Percentiles rank a stretch among this genome's conserved stretches.
phyloP scores from a whole-genome alignment of 2,797 vertebrate species.

The Esox masquinongy region DNA sequence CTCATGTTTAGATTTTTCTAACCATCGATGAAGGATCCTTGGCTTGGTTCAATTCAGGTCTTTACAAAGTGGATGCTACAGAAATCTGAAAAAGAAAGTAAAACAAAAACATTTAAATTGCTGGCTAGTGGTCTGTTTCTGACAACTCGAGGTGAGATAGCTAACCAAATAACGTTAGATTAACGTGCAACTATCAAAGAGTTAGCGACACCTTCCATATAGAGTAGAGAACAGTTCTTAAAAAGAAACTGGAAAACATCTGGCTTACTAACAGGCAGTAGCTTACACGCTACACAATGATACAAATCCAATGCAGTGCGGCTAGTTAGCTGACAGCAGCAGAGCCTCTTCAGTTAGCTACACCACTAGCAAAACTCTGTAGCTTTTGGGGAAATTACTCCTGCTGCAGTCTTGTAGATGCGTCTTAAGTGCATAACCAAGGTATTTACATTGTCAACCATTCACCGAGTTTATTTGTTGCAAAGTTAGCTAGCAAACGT shows the following conservation, averaged over 20 bases:
- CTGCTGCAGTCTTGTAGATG: neutral
- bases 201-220: neutral
- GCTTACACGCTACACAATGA: no score
- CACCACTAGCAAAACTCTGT: neutral
- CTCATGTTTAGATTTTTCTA: slow-evolving; percentile 84
- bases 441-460: neutral
- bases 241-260: neutral
- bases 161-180: neutral
- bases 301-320: no score
- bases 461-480: neutral
- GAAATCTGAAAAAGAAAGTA: slow-evolving; percentile 51
- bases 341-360: neutral
- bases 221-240: neutral
- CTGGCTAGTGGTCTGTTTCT: neutral
- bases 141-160: neutral
- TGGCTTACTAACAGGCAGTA: no score
- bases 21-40: slow-evolving; percentile 74
- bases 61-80: slow-evolving; percentile 11
- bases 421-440: neutral
- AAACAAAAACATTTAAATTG: slow-evolving; percentile 14
- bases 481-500: neutral
- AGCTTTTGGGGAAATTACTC: neutral
- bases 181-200: neutral
- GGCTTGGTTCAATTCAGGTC: slow-evolving; percentile 18
- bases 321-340: neutral